phyloP scores from a whole-genome alignment of 35 echinoderm and acorn worm genomes.

The Stichopus chloronotus region DNA sequence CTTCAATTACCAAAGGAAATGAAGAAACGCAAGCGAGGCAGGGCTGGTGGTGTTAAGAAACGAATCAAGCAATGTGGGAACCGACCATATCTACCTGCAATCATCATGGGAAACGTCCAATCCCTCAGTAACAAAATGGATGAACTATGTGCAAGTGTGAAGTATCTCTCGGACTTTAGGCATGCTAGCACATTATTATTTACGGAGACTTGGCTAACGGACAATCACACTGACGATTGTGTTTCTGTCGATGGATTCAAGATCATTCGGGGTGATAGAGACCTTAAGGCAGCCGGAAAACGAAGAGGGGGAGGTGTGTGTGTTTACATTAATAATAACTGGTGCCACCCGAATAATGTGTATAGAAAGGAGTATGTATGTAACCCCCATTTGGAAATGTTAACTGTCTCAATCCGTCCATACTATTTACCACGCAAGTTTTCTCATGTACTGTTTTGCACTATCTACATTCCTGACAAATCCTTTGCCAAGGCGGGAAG shows the following conservation, averaged over 20 bases:
- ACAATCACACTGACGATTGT: conserved; percentile 32
- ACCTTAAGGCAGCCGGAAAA: no score
- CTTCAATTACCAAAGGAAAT: conserved; percentile 36
- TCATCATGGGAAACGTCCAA: conserved; percentile 69
- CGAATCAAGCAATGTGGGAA: conserved; percentile 5
- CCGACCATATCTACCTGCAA: conserved; percentile 53
- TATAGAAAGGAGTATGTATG: conserved; percentile 48
- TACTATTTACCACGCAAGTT: conserved; percentile 6
- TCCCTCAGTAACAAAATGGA: conserved; percentile 67
- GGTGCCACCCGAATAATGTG: no score
- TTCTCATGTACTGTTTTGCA: no score
- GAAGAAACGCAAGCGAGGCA: conserved; percentile 49
- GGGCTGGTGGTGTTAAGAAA: conserved; percentile 49
- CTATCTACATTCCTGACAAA: no score
- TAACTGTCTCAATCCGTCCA: not conserved
- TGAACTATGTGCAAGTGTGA: conserved; percentile 61
- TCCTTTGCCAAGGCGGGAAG: no score
- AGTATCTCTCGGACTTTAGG: conserved; percentile 30
- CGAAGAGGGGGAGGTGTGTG: no score
- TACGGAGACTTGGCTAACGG: conserved; percentile 81
- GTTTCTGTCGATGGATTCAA: conserved; percentile 41
- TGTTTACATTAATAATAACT: no score
- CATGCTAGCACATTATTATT: conserved; percentile 50
- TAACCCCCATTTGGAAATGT: conserved; percentile 19
- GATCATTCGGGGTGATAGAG: conserved; percentile 23